A percentile compares a stretch with the other conserved stretches of the same genome.
Conservation (phyloP, 2,797 vertebrate species). For the Tadarida brasiliensis region DNA sequence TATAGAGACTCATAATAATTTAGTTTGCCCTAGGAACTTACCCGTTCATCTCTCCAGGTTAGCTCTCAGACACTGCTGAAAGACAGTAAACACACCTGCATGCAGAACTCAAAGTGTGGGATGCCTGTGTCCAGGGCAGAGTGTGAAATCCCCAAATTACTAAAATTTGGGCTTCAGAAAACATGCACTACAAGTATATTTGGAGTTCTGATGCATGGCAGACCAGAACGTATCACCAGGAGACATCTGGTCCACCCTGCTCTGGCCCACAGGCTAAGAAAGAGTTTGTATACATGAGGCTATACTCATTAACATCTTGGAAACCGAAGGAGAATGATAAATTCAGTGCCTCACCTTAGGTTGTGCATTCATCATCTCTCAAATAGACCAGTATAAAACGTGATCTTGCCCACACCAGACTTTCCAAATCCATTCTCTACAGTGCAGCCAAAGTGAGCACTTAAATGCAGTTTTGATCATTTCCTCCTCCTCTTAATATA, state of each 20-base stretch:
- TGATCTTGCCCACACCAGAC: not conserved
- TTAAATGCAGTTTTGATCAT: not conserved
- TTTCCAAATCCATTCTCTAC: not conserved
- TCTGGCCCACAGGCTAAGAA: not conserved
- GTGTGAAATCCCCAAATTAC: not conserved
- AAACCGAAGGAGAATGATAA: not conserved
- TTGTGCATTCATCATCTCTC: not conserved
- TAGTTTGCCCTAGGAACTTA: not conserved
- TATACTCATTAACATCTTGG: not conserved
- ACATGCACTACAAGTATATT: not conserved
- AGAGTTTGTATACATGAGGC: not conserved
- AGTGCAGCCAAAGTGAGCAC: not conserved
- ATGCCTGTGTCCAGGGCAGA: not conserved
- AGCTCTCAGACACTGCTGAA: not conserved
- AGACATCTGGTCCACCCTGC: not conserved
- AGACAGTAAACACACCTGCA: not conserved
- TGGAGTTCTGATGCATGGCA: not conserved
- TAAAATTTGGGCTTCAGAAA: not conserved
- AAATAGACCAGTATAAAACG: not conserved
- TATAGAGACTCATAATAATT: not conserved
- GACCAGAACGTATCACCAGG: not conserved
- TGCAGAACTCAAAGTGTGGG: not conserved
- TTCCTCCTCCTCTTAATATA: not conserved
- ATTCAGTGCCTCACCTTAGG: not conserved
- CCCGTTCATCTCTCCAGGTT: not conserved